These are phyloP conservation scores for Hapalemur alaotrensis DNA, from an alignment of 2,797 vertebrate genomes.

Conservation along the genomic window DNA sequence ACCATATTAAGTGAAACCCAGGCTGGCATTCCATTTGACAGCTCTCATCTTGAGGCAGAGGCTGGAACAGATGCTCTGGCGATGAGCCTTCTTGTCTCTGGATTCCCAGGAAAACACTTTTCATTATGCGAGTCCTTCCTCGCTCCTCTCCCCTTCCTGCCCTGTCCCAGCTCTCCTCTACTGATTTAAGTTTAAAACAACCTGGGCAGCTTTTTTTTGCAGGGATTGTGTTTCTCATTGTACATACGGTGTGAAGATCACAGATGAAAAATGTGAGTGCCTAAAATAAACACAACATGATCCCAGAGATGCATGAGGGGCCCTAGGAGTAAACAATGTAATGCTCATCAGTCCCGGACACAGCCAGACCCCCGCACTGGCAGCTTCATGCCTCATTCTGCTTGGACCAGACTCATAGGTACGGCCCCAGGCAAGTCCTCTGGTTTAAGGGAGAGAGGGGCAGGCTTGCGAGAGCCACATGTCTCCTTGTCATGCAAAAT, in stretches of 20 bases:
- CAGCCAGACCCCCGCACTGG: constrained; percentile 89
- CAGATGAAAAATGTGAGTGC: constrained; percentile 83
- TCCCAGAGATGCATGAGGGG: constrained; percentile 88
- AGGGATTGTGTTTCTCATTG: constrained; percentile 77
- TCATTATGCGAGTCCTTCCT: constrained; percentile 26
- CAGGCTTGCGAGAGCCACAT: constrained; percentile 76
- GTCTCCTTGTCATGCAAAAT: constrained; percentile 71
- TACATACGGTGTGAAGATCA: constrained; percentile 88
- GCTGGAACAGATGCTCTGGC: constrained; percentile 66
- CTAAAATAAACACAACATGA: constrained; percentile 86
- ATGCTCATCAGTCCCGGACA: constrained; percentile 93
- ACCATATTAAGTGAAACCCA: constrained; percentile 23
- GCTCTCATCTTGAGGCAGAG: constrained; percentile 65
- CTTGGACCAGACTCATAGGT: constrained; percentile 90
- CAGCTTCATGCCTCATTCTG: constrained; percentile 93
- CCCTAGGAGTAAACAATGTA: constrained; percentile 89
- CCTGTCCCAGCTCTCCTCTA: background rate
- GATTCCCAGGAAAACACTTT: constrained; percentile 71
- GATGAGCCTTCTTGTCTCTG: constrained; percentile 64
- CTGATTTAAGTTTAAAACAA: constrained; percentile 74
- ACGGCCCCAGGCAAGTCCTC: constrained; percentile 86
- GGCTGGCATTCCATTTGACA: constrained; percentile 51
- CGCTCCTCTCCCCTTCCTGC: background rate
- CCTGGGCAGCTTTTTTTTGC: constrained; percentile 77
- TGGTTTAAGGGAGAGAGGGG: constrained; percentile 79